These are phyloP conservation scores for Zelleria hepariella DNA, from an alignment of 2,888 invertebrate species.

Conservation along the genomic window DNA sequence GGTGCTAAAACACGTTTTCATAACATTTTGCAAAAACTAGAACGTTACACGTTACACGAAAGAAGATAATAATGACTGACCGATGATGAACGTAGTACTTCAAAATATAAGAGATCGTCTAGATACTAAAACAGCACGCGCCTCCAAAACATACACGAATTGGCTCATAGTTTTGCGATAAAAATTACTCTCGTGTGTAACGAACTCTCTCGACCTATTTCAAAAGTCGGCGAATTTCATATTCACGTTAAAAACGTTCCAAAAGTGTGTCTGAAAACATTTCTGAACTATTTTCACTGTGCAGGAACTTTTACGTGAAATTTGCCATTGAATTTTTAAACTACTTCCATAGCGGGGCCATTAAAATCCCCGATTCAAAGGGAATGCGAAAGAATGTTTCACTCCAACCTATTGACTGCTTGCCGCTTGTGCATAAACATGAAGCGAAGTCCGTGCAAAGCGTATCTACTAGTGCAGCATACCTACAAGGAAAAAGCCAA, in stretches of 20 bases:
- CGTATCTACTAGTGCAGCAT: neutral
- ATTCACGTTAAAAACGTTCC: constrained; percentile 40
- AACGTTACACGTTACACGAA: too few relatives aligned
- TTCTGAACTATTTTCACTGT: constrained; percentile 24
- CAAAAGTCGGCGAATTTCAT: constrained; percentile 27
- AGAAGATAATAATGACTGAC: too few relatives aligned
- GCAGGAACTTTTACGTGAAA: constrained; percentile 36
- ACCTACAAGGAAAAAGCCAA: neutral
- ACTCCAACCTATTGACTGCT: neutral
- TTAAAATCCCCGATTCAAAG: neutral
- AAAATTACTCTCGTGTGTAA: constrained; percentile 14
- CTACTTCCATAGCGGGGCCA: neutral
- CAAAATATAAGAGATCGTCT: too few relatives aligned
- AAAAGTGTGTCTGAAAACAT: constrained; percentile 31
- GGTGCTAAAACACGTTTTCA: too few relatives aligned
- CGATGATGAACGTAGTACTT: too few relatives aligned
- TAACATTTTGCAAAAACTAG: too few relatives aligned
- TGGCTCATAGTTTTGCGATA: too few relatives aligned
- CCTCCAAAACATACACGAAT: too few relatives aligned
- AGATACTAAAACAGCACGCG: too few relatives aligned
- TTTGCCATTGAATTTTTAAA: constrained; percentile 16
- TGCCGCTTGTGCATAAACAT: neutral
- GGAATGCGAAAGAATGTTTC: neutral
- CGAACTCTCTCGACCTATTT: constrained; percentile 14
- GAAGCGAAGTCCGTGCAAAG: neutral